phyloP scores from a whole-genome alignment of 2,113 vertebrate genomes.

The Fregetta grallaria region DNA sequence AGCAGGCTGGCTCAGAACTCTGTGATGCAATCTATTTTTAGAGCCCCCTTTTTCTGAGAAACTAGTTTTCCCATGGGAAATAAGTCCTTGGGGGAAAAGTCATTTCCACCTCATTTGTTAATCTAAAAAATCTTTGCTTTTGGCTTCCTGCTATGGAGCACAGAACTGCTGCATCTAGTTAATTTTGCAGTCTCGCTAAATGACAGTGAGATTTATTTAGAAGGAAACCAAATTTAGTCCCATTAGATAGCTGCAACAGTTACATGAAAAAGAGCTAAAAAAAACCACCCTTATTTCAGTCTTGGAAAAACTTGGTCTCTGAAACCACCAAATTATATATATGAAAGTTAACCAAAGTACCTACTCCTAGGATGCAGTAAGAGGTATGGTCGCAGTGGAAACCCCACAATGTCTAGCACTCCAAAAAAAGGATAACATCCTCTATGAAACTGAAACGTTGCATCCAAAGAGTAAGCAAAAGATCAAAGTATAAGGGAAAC shows the following conservation, averaged over 20 bases:
- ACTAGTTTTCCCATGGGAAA: conserved; percentile 39
- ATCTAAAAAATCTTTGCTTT: conserved; percentile 63
- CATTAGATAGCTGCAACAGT: conserved; percentile 32
- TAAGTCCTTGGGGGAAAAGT: conserved; percentile 42
- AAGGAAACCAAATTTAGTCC: conserved; percentile 62
- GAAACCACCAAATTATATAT: neutral
- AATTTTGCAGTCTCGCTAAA: conserved; percentile 44
- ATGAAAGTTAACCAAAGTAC: neutral
- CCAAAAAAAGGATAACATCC: neutral
- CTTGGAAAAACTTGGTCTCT: neutral
- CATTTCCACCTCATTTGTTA: conserved; percentile 63
- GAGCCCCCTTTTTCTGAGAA: neutral
- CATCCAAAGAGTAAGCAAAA: neutral
- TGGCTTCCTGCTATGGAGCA: conserved; percentile 39
- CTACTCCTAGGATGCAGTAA: neutral
- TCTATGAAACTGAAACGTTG: neutral
- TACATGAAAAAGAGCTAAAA: neutral
- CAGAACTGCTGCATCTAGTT: conserved; percentile 62
- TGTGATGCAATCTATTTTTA: conserved; percentile 34
- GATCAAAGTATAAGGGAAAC: neutral
- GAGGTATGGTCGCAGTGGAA: neutral
- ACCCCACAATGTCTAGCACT: neutral
- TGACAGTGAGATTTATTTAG: conserved; percentile 58
- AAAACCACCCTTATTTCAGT: neutral
- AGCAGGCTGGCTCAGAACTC: conserved; percentile 12